Base-by-base conservation (phyloP, 2,113 vertebrate species). In the Megaceryle torquata region DNA sequence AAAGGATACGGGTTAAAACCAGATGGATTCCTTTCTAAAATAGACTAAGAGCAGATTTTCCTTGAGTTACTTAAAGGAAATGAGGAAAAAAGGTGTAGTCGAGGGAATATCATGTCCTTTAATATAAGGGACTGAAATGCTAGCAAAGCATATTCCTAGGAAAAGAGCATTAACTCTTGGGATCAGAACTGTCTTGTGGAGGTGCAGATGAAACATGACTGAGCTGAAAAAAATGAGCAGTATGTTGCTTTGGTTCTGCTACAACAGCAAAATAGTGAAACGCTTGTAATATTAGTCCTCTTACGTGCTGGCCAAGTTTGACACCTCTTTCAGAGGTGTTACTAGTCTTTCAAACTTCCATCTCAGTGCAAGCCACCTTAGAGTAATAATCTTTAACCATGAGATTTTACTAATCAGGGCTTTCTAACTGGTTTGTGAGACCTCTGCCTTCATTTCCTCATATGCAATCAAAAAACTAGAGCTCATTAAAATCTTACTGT, bases 1-100 rank as follows among this genome's bases (percentile, higher is more conserved):
- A 88, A 78, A 72, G 69, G 83, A 87, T 60, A 78, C 37, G 53
- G 76, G 82, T 67, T 91, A 48, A 75, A 83, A 72, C 33, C 54
- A 82, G 91, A 65, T 18, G 13, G 50, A 48, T 93, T 88, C 56
- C 25, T 39, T 83, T 59, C 68, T 80, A 51, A 60, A 74, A 21
- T 35, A 81, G 39, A 56, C 46, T 31, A 35, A 75, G 43, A 70
- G 10, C 33, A 90, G 82, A 51, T 89, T 91, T 93, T 94, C 72
- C 91, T 90, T 56, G 54, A 88, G 82, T 56, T 20, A 15, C 88
- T 89, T 86, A 78, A 91, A 78, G 43, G 60, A 88, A 95, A 78
- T 33, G 19, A 69, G 39, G 44, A 17, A 19, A 2, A 90, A 77
- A 13, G 1, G 3, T 43, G 29, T 48, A 43, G 31, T 46, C 75